Percentiles rank a stretch among this genome's conserved stretches.
These are phyloP conservation scores for Lophius piscatorius DNA, from an alignment of 2,113 vertebrate genomes.

Conservation along the genomic window DNA sequence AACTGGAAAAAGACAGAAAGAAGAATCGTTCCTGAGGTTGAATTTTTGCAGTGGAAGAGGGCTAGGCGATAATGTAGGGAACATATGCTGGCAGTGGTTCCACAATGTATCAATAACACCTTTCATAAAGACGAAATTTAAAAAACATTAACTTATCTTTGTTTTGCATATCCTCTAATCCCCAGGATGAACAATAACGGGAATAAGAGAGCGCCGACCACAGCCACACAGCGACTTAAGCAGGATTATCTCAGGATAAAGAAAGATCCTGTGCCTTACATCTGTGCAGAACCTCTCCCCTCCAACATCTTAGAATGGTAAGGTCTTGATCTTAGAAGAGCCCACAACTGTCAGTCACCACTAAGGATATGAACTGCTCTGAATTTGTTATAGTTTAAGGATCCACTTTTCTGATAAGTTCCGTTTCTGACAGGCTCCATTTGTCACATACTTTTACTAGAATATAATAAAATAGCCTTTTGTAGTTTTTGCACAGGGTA, in stretches of 20 bases:
- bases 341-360: neutral
- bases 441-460: too few relatives aligned
- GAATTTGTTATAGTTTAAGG: neutral
- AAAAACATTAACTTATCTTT: neutral
- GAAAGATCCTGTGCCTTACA: conserved; percentile 99
- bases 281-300: conserved; percentile 96
- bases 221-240: conserved; percentile 95
- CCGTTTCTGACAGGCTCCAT: too few relatives aligned
- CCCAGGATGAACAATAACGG: conserved; percentile 93
- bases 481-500: too few relatives aligned
- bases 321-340: conserved; percentile 25
- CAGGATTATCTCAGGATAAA: conserved; percentile 99
- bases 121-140: neutral
- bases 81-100: neutral
- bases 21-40: too few relatives aligned
- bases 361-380: neutral
- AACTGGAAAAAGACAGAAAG: too few relatives aligned
- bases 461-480: too few relatives aligned
- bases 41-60: too few relatives aligned
- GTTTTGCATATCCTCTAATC: conserved; percentile 16
- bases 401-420: too few relatives aligned
- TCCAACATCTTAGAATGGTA: conserved; percentile 98
- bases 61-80: neutral
- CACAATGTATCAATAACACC: neutral
- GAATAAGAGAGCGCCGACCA: conserved; percentile 95